These are phyloP conservation scores for Mus spicilegus DNA, from an alignment of 2,113 vertebrate genomes.

Conservation along the genomic window DNA sequence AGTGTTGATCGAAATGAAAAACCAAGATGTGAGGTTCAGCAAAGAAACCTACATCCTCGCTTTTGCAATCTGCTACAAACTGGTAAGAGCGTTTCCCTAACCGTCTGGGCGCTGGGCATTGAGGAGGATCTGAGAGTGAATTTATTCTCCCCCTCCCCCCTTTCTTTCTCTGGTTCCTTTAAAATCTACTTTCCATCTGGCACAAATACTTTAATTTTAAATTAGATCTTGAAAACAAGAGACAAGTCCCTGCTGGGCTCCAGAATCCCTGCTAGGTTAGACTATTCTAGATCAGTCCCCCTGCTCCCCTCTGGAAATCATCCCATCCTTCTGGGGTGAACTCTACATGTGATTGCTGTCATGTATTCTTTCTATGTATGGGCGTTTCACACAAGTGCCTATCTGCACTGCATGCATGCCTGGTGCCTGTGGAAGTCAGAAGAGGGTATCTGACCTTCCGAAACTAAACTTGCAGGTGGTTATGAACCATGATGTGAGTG, in stretches of 20 bases:
- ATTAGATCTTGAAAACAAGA: conserved; percentile 33
- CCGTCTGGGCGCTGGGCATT: conserved; percentile 2
- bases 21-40: conserved; percentile 89
- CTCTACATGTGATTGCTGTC: not conserved
- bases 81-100: conserved; percentile 87
- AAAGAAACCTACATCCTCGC: conserved; percentile 92
- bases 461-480: too few relatives aligned
- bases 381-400: not conserved
- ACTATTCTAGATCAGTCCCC: not conserved
- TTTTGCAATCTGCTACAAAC: conserved; percentile 93
- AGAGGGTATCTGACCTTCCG: too few relatives aligned
- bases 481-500: not conserved
- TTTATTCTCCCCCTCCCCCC: not conserved
- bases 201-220: conserved; percentile 56
- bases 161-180: conserved; percentile 37
- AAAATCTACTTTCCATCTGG: conserved; percentile 49
- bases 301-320: not conserved
- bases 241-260: not conserved
- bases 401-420: too few relatives aligned
- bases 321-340: not conserved
- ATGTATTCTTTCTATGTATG: not conserved
- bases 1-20: conserved; percentile 92
- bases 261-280: not conserved
- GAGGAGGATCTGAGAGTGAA: not conserved
- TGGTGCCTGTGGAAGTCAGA: too few relatives aligned